phyloP scores from a whole-genome alignment of 2,797 vertebrate species.

The Selene dorsalis region DNA sequence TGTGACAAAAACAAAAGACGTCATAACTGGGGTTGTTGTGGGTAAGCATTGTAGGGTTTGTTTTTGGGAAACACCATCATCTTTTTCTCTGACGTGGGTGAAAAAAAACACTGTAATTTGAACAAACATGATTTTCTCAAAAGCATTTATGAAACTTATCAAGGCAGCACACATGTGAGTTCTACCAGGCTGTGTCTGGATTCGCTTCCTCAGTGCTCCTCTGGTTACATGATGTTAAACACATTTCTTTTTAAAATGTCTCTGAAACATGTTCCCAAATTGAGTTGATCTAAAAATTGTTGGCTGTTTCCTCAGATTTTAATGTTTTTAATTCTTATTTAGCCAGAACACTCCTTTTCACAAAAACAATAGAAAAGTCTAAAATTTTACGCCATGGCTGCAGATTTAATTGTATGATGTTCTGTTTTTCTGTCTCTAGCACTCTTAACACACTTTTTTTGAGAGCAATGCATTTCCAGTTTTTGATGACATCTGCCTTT shows the following conservation, averaged over 20 bases:
- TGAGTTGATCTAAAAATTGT: background rate
- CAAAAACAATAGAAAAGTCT: background rate
- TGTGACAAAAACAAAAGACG: background rate
- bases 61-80: background rate
- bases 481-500: background rate
- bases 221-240: background rate
- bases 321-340: too few relatives aligned
- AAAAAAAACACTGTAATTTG: conserved; percentile 10
- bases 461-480: background rate
- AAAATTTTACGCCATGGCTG: too few relatives aligned
- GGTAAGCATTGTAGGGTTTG: background rate
- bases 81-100: background rate
- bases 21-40: background rate
- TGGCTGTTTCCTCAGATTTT: background rate
- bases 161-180: background rate
- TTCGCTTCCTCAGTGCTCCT: conserved; percentile 2
- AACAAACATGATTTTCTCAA: conserved; percentile 16
- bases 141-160: conserved; percentile 10
- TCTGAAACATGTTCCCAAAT: background rate
- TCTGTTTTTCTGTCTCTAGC: background rate
- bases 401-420: background rate
- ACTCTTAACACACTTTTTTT: background rate
- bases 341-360: background rate
- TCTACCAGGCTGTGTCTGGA: background rate
- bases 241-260: background rate